These are phyloP conservation scores for Paralichthys olivaceus DNA, from an alignment of 2,113 vertebrate genomes.

Conservation along the genomic window DNA sequence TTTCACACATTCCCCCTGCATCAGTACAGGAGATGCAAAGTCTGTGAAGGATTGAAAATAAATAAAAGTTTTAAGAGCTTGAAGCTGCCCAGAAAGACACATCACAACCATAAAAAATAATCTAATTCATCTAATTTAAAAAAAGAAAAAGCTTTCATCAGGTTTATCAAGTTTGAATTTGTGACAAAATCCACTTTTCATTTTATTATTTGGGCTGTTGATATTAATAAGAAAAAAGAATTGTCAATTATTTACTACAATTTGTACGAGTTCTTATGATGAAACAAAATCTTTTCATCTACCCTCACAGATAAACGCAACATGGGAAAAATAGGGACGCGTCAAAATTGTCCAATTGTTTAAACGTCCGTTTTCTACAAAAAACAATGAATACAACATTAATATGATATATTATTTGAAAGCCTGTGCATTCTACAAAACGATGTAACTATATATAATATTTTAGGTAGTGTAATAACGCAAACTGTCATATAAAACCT, in stretches of 20 bases:
- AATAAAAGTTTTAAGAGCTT: neutral
- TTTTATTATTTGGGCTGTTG: neutral
- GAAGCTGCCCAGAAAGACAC: neutral
- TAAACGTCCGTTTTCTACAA: neutral
- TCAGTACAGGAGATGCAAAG: neutral
- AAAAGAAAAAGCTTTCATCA: too few species aligned
- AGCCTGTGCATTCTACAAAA: neutral
- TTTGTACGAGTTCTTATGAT: too few species aligned
- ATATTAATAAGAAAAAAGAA: too few species aligned
- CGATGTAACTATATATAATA: neutral
- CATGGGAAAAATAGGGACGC: too few species aligned
- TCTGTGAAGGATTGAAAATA: neutral
- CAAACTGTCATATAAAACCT: neutral
- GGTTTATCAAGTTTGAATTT: too few species aligned
- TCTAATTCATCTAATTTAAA: neutral
- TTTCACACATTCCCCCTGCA: slow-evolving; percentile 1
- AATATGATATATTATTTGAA: neutral
- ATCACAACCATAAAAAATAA: neutral
- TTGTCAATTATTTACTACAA: too few species aligned
- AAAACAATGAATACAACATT: too few species aligned
- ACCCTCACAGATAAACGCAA: too few species aligned
- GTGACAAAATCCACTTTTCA: neutral
- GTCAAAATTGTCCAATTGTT: too few species aligned
- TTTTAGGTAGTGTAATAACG: neutral
- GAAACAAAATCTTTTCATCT: too few species aligned